Percentiles rank a stretch among this genome's conserved stretches.
These are phyloP conservation scores for Brachyalestes nurse DNA, from an alignment of 2,797 vertebrate genomes.

Conservation along the genomic window DNA sequence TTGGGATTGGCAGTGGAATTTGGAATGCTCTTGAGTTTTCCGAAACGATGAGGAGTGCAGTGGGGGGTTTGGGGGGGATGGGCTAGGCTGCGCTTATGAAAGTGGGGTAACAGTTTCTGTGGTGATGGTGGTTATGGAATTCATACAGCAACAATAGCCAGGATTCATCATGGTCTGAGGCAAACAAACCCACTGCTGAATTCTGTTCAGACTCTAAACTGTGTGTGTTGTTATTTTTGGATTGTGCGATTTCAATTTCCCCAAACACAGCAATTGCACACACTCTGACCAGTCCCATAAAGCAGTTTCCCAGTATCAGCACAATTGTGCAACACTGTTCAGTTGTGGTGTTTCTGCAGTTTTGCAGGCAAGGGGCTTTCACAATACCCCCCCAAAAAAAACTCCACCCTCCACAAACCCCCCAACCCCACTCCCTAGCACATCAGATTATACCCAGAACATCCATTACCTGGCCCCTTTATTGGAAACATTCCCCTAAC, in stretches of 20 bases:
- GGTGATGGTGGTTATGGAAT: constrained; percentile 69
- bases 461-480: no score
- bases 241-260: constrained; percentile 2
- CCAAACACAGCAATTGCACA: constrained; percentile 31
- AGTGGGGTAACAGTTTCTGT: constrained; percentile 54
- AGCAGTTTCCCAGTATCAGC: constrained; percentile 21
- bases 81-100: not conserved
- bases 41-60: not conserved
- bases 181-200: constrained; percentile 68
- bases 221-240: constrained; percentile 46
- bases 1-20: not conserved
- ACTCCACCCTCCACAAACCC: no score
- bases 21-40: constrained; percentile 19
- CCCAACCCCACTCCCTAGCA: no score
- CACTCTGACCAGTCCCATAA: constrained; percentile 18
- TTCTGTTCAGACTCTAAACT: constrained; percentile 21
- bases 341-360: no score
- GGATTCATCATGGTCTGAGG: constrained; percentile 70
- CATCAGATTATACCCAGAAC: no score
- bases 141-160: constrained; percentile 69
- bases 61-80: not conserved
- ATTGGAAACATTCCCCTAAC: no score
- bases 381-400: no score
- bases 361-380: no score
- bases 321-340: no score